Base-by-base conservation (phyloP, 2,113 vertebrate genomes). In the Pleuronectes platessa region DNA sequence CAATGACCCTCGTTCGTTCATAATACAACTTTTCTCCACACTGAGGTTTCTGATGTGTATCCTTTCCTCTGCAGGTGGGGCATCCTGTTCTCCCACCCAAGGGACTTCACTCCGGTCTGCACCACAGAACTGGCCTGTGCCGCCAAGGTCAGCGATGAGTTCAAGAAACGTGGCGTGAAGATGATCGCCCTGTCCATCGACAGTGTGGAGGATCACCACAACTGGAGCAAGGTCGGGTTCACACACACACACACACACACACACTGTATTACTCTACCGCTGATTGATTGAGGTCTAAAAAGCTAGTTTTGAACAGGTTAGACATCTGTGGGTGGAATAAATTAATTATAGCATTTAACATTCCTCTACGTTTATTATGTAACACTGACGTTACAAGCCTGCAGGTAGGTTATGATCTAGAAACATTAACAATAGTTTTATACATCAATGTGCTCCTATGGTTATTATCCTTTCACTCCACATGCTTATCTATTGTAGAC, bases 131-230 rank as follows among this genome's bases (percentile, higher is more conserved):
- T 99, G 0, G 97, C 96, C 76, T 90, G 96, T 45, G 97, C 97
- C 0, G 96, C 95, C 0, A 95, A 88, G 78, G 67, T 98, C 89
- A 94, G 93, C 0, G 73, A 93, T 0, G 95, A 98, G 91, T 99
- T 99, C 91, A 90, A 92, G 83, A 97, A 97, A 77, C 96, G 96
- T 47, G 94, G 94, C 0, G 95, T 99, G 35, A 98, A 98, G 88
- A 95, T 99, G 96, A 98, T 99, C 0, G 98, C 98, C 1, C 91
- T 99, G 71, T 99, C 97, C 7, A 91, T 99, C 6, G 98, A 99
- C 93, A 95, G 92, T 0, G 97, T 98, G 10, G 93, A 93, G n/a
- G 97, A 99, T 76, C 97, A 99, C 90, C 88, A 88, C 40, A 89
- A 86, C 45, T 99, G 98, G 98, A 95, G 96, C 92, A 97, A 98